Base-by-base conservation (phyloP, 2,797 vertebrate genomes). In the Emydoidea blandingii region DNA sequence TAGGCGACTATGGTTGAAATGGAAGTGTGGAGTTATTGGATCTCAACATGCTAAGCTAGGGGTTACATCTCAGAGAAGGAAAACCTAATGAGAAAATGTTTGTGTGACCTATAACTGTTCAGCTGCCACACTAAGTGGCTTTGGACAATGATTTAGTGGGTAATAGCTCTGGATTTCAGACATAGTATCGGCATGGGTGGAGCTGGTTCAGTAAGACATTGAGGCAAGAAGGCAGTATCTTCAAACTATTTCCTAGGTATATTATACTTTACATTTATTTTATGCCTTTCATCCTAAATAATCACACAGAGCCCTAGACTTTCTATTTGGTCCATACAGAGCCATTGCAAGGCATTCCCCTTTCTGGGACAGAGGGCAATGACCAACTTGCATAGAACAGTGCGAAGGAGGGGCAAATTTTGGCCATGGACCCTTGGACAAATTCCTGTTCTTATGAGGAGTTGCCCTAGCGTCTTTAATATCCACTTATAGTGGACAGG, bases 1-100 rank as follows among this genome's bases (percentile, higher is more conserved):
- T 91, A 68, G 92, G 65, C 94, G 8, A 68, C 62, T 50, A 90
- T 88, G 57, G 29, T 50, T 89, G 78, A 97, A 97, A 96, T 62
- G 84, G 23, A 92, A 89, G 21, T 81, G n/a, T 57, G 34, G 59
- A 54, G n/a, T 90, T 94, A 68, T 84, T 34, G 9, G 49, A 90
- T 95, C 82, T 91, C 87, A 90, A 23, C 18, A 81, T 47, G 54
- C 62, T 8, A 95, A 93, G 54, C 14, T 56, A 37, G 41, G 72
- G 85, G 59, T 92, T 90, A 52, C n/a, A 79, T 81, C 25, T 11
- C 14, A 49, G 90, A 88, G 4, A 80, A 12, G 68, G 74, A 84
- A 88, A 85, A 56, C 2, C 59, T 78, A 53, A 34, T 31, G 85
- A 87, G 14, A 94, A 95, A 91, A 86, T 27, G n/a, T 92, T 92